These are phyloP conservation scores for Eumacrocentrus americanus DNA, from an alignment of 2,888 invertebrate species.

Conservation along the genomic window DNA sequence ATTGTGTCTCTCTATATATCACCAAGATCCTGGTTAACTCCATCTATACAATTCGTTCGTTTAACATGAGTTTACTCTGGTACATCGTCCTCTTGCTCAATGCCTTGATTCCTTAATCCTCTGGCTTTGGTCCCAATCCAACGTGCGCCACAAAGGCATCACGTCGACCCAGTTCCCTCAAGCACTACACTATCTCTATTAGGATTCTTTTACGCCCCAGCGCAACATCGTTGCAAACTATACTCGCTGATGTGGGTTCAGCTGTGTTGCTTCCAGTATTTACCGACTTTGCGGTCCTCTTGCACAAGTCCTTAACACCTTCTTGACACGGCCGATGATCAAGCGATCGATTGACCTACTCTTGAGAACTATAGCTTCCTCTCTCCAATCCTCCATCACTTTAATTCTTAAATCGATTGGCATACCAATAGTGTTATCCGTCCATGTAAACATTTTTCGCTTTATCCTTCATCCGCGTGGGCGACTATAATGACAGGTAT, in stretches of 20 bases:
- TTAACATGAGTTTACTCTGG: no score
- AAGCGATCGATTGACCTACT: neutral
- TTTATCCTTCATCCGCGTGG: slow-evolving; percentile 43
- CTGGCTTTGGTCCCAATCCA: no score
- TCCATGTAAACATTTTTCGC: neutral
- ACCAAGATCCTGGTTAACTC: slow-evolving; percentile 25
- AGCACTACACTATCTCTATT: slow-evolving; percentile 31
- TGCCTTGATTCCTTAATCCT: slow-evolving; percentile 16
- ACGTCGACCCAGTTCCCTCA: slow-evolving; percentile 34
- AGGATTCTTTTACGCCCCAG: no score
- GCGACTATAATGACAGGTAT: slow-evolving; percentile 56
- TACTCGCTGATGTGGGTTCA: no score
- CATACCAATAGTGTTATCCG: neutral
- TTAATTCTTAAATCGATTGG: neutral
- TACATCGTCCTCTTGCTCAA: slow-evolving; percentile 30
- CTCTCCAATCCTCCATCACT: neutral
- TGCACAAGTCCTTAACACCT: slow-evolving; percentile 17
- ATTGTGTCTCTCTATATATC: slow-evolving; percentile 1
- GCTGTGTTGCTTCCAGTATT: slow-evolving; percentile 36
- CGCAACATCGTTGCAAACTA: slow-evolving; percentile 24
- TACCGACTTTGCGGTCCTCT: slow-evolving; percentile 30
- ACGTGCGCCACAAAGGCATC: slow-evolving; percentile 33
- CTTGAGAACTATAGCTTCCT: neutral
- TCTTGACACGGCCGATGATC: neutral
- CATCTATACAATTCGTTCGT: slow-evolving; percentile 15